Evolutionary conservation across 2,113 vertebrate genomes (phyloP).

Genomic region (Trinectes maculatus): DNA sequence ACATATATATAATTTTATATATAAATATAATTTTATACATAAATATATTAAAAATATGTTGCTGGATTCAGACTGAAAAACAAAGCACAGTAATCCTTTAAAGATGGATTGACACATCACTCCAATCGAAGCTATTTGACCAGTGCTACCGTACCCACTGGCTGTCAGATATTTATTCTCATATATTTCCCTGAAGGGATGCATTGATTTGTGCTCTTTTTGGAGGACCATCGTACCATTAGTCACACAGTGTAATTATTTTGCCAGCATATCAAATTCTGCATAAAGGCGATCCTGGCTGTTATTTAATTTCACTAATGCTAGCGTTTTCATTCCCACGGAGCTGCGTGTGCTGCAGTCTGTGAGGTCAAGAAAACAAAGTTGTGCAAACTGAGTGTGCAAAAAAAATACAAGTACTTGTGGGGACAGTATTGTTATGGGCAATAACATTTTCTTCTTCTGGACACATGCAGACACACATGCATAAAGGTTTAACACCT

Average conservation of each 20-base stretch:
- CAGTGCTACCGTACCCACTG: slow-evolving; percentile 17
- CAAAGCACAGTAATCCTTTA: slow-evolving; percentile 31
- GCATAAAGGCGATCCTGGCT: slow-evolving; percentile 29
- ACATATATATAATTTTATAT: too few relatives aligned
- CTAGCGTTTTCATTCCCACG: slow-evolving; percentile 27
- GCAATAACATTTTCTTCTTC: background rate
- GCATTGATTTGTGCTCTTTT: slow-evolving; percentile 60
- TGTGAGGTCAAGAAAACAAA: slow-evolving; percentile 24
- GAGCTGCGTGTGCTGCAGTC: slow-evolving; percentile 9
- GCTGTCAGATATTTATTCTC: slow-evolving; percentile 38
- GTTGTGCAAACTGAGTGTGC: slow-evolving; percentile 16
- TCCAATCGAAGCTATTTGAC: slow-evolving; percentile 22
- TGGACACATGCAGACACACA: background rate
- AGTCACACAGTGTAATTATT: slow-evolving; percentile 33
- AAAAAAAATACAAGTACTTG: background rate
- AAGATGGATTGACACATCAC: slow-evolving; percentile 20
- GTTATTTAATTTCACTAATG: slow-evolving; percentile 70
- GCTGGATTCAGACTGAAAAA: slow-evolving; percentile 12
- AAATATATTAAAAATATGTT: slow-evolving; percentile 4
- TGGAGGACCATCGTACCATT: slow-evolving; percentile 14
- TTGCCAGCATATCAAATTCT: slow-evolving; percentile 71
- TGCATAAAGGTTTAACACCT: background rate
- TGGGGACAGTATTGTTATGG: background rate
- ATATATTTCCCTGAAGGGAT: slow-evolving; percentile 33
- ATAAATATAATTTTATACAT: too few relatives aligned